These are phyloP conservation scores for Eulacestoma nigropectus DNA, from an alignment of 2,113 vertebrate species.

Conservation along the genomic window DNA sequence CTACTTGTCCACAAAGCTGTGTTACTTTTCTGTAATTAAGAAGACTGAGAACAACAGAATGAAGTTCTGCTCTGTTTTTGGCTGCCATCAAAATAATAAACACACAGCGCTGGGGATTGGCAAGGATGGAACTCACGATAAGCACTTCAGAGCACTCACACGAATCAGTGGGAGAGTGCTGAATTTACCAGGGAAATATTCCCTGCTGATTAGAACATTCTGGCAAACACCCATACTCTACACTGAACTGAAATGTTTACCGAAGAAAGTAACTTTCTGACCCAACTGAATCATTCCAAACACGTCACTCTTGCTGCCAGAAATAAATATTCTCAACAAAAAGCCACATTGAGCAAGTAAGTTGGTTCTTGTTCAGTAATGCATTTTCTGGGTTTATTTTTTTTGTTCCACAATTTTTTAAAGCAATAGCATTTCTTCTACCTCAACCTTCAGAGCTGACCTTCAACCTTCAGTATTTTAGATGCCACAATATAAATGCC, in stretches of 20 bases:
- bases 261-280: not conserved
- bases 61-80: not conserved
- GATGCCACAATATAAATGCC: not conserved
- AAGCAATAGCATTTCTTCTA: not conserved
- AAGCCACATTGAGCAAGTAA: not conserved
- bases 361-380: not conserved
- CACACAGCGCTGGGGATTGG: not conserved
- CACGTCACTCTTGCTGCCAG: not conserved
- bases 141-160: not conserved
- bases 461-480: not conserved
- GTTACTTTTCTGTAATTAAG: not conserved
- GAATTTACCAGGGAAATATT: not conserved
- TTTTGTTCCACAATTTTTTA: not conserved
- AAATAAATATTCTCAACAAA: not conserved
- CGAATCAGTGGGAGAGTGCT: not conserved
- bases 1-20: not conserved
- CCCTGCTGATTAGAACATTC: not conserved
- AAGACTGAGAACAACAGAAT: not conserved
- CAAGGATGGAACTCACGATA: not conserved
- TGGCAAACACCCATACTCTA: not conserved
- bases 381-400: not conserved
- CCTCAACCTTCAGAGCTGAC: not conserved
- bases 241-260: not conserved
- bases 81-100: not conserved
- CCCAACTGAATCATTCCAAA: not conserved